Evolutionary conservation across 2,113 vertebrate genomes (phyloP), one percentile per base, ranked within the genome.

Genomic region (Melospiza georgiana): DNA sequence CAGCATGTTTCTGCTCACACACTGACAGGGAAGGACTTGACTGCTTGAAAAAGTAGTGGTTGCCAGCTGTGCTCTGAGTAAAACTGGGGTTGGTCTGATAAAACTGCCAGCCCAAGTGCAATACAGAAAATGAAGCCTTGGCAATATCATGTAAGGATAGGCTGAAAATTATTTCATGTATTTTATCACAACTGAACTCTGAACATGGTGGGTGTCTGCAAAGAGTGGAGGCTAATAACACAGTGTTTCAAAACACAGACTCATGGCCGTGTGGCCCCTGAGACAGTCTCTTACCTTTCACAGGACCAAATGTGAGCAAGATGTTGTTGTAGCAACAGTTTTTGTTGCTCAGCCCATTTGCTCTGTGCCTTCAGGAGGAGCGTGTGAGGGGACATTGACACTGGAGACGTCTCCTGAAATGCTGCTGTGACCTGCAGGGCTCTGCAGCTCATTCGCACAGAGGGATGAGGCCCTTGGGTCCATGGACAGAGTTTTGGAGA

Each of bases 1-100:
- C 62, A 90, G 74, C 31, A 12, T 31, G 49, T 41, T 96, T 89
- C 90, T 91, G 58, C 82, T 87, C 62, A 27, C 35, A 48, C 48
- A 51, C 65, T 74, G 59, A 77, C 67, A 55, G 77, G n/a, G 55
- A 84, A 74, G 80, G 65, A 63, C 73, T 62, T 55, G 39, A 78
- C 46, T 78, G 62, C 79, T 81, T 58, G 14, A 59, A 87, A 88
- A 89, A 84, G 67, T 2, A 59, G 25, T 39, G 30, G 15, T 51
- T 93, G 62, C 65, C 49, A 79, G 83, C 72, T 63, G 62, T 74
- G 57, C 61, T 74, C 68, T 71, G 28, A 84, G 55, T 77, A 51
- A 76, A 87, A 30, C 58, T 44, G 41, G 46, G 12, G 22, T 2
- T 80, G 61, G 61, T 51, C 80, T 89, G 75, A n/a, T 20, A 67